Base-by-base conservation (phyloP, 2,888 invertebrate genomes). In the Clivina fossor region DNA sequence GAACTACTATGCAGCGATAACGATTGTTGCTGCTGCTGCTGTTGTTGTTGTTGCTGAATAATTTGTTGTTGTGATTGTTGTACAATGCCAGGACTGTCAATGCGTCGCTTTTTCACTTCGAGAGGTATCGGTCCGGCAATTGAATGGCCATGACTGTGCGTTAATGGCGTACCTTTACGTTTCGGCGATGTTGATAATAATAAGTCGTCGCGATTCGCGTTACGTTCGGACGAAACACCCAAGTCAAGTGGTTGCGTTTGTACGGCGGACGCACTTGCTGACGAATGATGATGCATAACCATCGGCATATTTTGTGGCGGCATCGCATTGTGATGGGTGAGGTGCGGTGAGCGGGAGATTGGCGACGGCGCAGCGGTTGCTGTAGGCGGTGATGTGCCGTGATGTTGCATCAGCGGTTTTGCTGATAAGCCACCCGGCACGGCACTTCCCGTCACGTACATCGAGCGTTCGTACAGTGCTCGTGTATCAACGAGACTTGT, bases 221-320 rank as follows among this genome's bases (percentile, higher is more conserved):
- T 66, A 13, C 78, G 69, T 35, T 78, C 80, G 38, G 80, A 78
- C 47, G 80, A 72, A 22, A 87, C 81, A 28, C 89, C 89, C 53
- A 90, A 80, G 70, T 90, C 89, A 24, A 90, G 76, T 8, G 90
- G 90, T 68, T 89, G 88, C 55, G 86, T 86, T 73, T 90, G 89
- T 67, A 85, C 82, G 46, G 76, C 69, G 60, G 79, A 75, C 50
- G 77, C 70, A 37, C 76, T 67, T 24, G 69, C 71, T 56, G 69
- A 71, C 46, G 73, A 74, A 37, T 74, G 70, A 37, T 74, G 70
- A 43, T 74, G 76, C 57, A 61, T 70, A 60, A 69, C 69, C 3
- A 68, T 68, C 2, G 63, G 63, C 15, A 65, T 64, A n/a, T n/a
- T n/a, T n/a, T n/a, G n/a, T 11, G 63, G 63, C 15, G 80, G 80